A percentile compares a stretch with the other conserved stretches of the same genome.
phyloP scores from a whole-genome alignment of 1,140 invertebrate genomes.

The Protaetia brevitarsis region DNA sequence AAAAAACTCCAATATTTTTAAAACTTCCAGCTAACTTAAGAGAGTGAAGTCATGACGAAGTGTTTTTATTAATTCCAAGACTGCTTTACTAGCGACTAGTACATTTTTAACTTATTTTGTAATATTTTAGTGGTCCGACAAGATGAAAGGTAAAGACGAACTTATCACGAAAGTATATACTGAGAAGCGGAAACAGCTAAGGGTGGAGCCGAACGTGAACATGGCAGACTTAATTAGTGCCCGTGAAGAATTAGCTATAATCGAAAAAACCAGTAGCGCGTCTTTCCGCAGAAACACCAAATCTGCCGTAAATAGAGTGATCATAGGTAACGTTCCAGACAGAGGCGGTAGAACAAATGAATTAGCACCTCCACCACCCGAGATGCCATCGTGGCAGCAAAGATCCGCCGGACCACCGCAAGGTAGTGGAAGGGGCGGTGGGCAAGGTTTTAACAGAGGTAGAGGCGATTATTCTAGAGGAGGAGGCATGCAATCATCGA shows the following conservation, averaged over 20 bases:
- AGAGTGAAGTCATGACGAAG: no score
- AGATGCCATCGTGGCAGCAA: conserved; percentile 92
- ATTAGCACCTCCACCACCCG: conserved; percentile 85
- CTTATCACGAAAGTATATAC: conserved; percentile 69
- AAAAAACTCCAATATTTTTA: no score
- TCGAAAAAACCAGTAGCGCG: conserved; percentile 86
- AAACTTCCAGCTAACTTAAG: no score
- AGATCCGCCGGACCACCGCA: conserved; percentile 41
- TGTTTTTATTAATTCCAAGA: no score
- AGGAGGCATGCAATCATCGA: conserved; percentile 27
- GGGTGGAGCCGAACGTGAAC: conserved; percentile 60
- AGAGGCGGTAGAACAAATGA: conserved; percentile 86
- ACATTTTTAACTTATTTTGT: not conserved
- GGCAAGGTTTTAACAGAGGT: conserved; percentile 40
- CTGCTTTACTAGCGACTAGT: no score
- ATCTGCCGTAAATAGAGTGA: conserved; percentile 78
- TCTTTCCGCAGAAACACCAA: conserved; percentile 75
- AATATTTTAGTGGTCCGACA: conserved; percentile 80
- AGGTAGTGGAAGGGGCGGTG: conserved; percentile 35
- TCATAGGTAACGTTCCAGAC: conserved; percentile 84
- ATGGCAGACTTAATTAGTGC: conserved; percentile 77
- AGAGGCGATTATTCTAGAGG: conserved; percentile 32
- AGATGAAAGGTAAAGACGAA: conserved; percentile 68
- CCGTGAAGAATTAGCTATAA: conserved; percentile 73
- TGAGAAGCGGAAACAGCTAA: conserved; percentile 63